Evolutionary conservation across 2,888 invertebrate species (phyloP).

Genomic region (Agrotis exclamationis): DNA sequence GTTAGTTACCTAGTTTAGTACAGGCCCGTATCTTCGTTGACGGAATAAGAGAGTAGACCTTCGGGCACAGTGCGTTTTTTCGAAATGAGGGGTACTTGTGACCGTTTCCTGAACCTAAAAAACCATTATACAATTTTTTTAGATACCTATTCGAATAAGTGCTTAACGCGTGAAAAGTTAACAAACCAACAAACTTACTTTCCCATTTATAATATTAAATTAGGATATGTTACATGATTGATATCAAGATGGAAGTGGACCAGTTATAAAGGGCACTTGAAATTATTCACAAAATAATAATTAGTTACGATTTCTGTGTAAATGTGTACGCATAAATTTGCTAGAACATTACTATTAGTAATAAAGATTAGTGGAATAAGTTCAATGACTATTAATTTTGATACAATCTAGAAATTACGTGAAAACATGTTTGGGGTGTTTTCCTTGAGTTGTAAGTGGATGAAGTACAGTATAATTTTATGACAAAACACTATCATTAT

Average conservation of each 20-base stretch:
- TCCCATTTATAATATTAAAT: no score
- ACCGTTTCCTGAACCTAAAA: no score
- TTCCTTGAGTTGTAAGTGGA: constrained; percentile 3
- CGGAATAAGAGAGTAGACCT: no score
- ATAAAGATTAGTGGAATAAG: constrained; percentile 41
- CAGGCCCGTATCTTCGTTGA: no score
- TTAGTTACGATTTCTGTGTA: constrained; percentile 33
- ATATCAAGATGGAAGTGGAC: constrained; percentile 11
- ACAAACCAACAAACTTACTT: no score
- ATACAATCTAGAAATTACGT: constrained; percentile 19
- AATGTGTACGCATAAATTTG: constrained; percentile 45
- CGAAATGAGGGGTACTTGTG: no score
- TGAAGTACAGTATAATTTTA: constrained; percentile 7
- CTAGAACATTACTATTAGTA: constrained; percentile 34
- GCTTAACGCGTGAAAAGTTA: no score
- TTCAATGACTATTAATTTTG: constrained; percentile 35
- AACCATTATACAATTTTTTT: no score
- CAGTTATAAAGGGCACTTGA: constrained; percentile 51
- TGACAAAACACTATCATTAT: constrained; percentile 5
- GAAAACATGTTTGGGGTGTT: neutral
- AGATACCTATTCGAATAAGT: no score
- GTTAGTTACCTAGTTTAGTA: no score
- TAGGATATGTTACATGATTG: constrained; percentile 30
- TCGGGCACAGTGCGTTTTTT: no score
- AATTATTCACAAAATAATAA: constrained; percentile 43